These are phyloP conservation scores for Lophotriccus pileatus DNA, from an alignment of 2,797 vertebrate species.

Conservation along the genomic window DNA sequence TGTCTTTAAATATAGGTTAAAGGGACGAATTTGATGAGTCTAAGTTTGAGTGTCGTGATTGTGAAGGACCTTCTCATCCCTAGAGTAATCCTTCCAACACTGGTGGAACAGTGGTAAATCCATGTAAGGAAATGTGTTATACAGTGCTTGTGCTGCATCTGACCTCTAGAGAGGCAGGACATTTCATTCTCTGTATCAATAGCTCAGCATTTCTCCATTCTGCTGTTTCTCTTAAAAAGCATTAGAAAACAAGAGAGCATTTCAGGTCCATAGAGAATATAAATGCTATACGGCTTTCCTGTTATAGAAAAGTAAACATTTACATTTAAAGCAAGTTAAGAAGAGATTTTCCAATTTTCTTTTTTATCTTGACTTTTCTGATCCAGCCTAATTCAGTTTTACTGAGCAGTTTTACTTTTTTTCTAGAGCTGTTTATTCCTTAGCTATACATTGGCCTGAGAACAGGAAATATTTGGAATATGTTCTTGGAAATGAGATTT, in stretches of 20 bases:
- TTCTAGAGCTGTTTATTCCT: conserved; percentile 1
- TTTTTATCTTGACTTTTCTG: neutral
- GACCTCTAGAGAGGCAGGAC: neutral
- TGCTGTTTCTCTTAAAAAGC: neutral
- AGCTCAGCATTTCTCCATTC: neutral
- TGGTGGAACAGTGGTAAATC: neutral
- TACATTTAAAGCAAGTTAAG: neutral
- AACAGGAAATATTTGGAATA: neutral
- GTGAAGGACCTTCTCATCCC: neutral
- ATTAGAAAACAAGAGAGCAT: neutral
- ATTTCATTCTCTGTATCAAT: neutral
- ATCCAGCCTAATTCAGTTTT: neutral
- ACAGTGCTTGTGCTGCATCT: neutral
- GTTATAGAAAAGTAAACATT: neutral
- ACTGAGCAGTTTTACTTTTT: no score
- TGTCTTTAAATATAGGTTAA: neutral
- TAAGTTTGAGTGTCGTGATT: neutral
- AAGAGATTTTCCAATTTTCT: neutral
- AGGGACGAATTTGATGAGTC: neutral
- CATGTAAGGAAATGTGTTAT: neutral
- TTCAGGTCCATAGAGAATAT: neutral
- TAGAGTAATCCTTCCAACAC: neutral
- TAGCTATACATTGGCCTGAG: neutral
- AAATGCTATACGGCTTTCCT: neutral
- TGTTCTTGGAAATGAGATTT: neutral